Evolutionary conservation across 1,140 invertebrate species (phyloP).

Genomic region (Penaeus chinensis): DNA sequence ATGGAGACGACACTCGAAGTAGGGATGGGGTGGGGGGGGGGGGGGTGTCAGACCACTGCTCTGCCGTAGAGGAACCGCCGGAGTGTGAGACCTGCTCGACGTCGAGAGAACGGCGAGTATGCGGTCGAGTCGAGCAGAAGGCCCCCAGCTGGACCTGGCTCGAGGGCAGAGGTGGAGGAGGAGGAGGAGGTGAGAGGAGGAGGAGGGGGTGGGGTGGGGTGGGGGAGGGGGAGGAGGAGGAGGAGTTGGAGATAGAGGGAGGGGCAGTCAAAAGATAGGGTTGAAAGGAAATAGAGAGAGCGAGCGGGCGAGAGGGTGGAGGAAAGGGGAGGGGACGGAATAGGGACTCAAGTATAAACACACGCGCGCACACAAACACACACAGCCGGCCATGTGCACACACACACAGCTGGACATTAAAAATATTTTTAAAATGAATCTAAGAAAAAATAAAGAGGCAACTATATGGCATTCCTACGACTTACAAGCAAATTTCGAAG

Average conservation of each 20-base stretch:
- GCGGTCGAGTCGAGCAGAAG: conserved; percentile 15
- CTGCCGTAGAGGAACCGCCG: too few relatives aligned
- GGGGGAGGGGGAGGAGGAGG: not conserved
- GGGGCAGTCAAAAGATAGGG: not conserved
- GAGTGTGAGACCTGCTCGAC: too few relatives aligned
- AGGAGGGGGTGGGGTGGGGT: not conserved
- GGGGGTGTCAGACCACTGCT: not conserved
- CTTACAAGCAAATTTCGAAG: too few relatives aligned
- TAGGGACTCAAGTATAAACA: not conserved
- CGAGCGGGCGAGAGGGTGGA: not conserved
- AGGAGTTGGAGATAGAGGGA: not conserved
- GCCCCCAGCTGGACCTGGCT: conserved; percentile 15
- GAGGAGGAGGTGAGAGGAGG: not conserved
- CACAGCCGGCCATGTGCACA: too few relatives aligned
- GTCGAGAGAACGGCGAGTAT: too few relatives aligned
- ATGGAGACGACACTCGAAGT: not conserved
- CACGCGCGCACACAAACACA: too few relatives aligned
- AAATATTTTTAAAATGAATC: too few relatives aligned
- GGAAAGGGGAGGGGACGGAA: not conserved
- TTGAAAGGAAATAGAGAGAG: conserved; percentile 8
- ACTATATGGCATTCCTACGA: too few relatives aligned
- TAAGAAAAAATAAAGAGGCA: too few relatives aligned
- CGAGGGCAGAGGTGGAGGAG: not conserved
- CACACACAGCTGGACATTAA: too few relatives aligned
- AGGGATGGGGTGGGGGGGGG: not conserved